Conservation (phyloP, 1,140 invertebrate species). For the Centruroides sculpturatus region DNA sequence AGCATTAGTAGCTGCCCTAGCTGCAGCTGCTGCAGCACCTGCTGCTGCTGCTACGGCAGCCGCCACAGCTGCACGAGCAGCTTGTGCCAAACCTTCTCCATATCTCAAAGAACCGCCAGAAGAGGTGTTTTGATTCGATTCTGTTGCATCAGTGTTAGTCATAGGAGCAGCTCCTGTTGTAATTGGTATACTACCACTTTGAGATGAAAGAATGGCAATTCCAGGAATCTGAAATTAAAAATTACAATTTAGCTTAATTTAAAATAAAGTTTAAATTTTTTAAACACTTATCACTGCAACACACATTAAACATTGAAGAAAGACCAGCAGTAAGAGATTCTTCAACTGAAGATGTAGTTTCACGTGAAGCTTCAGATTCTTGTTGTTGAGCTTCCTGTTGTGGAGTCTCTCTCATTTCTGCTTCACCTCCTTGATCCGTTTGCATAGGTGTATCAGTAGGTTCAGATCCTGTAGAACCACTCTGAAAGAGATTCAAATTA, state of each 20-base stretch:
- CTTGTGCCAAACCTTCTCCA: slow-evolving; percentile 23
- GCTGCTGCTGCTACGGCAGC: slow-evolving; percentile 34
- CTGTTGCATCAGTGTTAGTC: too few relatives aligned
- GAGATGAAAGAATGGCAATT: too few relatives aligned
- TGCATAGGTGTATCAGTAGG: slow-evolving; percentile 8
- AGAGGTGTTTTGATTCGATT: too few relatives aligned
- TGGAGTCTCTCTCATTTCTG: neutral
- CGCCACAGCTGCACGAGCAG: slow-evolving; percentile 30
- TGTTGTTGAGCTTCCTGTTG: neutral
- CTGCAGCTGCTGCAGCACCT: slow-evolving; percentile 13
- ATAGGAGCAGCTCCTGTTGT: too few relatives aligned
- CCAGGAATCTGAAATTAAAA: too few relatives aligned
- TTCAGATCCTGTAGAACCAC: neutral
- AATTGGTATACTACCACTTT: too few relatives aligned
- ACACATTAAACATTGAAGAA: too few relatives aligned
- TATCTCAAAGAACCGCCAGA: too few relatives aligned
- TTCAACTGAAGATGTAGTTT: neutral
- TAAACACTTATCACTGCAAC: too few relatives aligned
- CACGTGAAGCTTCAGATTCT: neutral
- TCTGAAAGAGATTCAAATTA: too few relatives aligned
- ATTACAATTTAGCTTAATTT: too few relatives aligned
- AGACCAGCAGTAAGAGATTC: neutral
- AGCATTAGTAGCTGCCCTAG: neutral
- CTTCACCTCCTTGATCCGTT: slow-evolving; percentile 1
- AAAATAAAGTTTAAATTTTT: too few relatives aligned